Evolutionary conservation across 2,113 vertebrate species (phyloP), one percentile per base, ranked within the genome.

Genomic region (Neogale vison): DNA sequence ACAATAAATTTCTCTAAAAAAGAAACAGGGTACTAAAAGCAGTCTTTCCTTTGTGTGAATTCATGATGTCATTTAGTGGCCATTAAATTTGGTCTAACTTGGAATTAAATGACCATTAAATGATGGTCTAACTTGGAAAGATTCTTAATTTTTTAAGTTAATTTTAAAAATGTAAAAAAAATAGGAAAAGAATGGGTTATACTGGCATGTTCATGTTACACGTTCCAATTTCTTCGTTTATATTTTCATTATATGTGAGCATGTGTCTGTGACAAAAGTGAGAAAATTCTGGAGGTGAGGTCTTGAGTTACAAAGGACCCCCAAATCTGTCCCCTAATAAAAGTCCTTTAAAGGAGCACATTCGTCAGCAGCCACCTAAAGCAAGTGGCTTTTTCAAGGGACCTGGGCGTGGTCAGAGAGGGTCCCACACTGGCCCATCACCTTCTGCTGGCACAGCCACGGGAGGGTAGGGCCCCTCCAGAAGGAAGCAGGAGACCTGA

Each of bases 401-500:
- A 3, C n/a, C 90, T 88, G 83, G 59, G 96, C 77, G 52, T 20
- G 93, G 97, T 63, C 88, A 95, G 36, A 77, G 96, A 94, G 63
- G 15, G 89, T 47, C 96, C 96, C 96, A 47, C 86, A 31, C 36
- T 92, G 93, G 95, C 93, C 93, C 74, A 31, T 94, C 94, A 89
- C 55, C 0, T 87, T 87, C 67, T 96, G 94, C 79, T 61, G 92
- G 88, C 97, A 95, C 95, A 88, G 59, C 85, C 83, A 93, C 36
- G 11, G 13, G 17, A 11, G n/a, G 39, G 42, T 14, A 21, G 67
- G 50, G 84, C 80, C 86, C 95, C 95, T 80, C 67, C 93, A 85
- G 92, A 83, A 98, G 82, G 93, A 90, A 97, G 97, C 14, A 67
- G 31, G 57, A 84, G 63, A 74, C 88, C 90, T 93, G 94, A 98